These are phyloP conservation scores for Limnephilus auricula DNA, from an alignment of 2,888 invertebrate genomes.

Conservation along the genomic window DNA sequence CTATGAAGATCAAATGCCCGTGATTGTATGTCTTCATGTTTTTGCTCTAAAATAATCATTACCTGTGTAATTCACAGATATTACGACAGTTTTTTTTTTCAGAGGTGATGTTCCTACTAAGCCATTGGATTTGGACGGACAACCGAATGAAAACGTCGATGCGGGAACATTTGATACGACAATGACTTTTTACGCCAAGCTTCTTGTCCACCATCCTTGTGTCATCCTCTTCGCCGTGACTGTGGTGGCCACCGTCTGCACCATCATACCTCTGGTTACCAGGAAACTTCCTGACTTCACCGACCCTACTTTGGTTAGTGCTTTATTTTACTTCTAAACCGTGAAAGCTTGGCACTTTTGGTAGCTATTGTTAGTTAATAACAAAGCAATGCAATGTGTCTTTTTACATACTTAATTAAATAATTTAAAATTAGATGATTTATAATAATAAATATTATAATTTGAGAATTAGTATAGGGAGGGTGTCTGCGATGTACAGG, in stretches of 20 bases:
- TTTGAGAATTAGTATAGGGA: too few species aligned
- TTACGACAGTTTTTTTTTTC: slow-evolving; percentile 19
- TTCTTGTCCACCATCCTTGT: slow-evolving; percentile 76
- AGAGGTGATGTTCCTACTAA: slow-evolving; percentile 65
- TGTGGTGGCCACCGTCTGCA: slow-evolving; percentile 73
- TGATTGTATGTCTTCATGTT: neutral
- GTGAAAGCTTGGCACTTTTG: neutral
- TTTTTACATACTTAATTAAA: too few species aligned
- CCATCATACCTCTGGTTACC: slow-evolving; percentile 74
- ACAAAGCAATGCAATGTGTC: neutral
- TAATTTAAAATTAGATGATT: neutral
- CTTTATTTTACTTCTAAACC: neutral
- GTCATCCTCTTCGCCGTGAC: slow-evolving; percentile 73
- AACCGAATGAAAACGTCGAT: slow-evolving; percentile 51
- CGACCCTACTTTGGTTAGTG: slow-evolving; percentile 88
- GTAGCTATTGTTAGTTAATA: neutral
- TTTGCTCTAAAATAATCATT: neutral
- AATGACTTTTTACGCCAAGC: slow-evolving; percentile 76
- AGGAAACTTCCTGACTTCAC: slow-evolving; percentile 87
- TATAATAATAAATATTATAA: slow-evolving; percentile 4
- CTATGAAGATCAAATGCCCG: neutral
- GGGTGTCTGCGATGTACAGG: too few species aligned
- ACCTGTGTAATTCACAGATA: neutral
- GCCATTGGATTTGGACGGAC: slow-evolving; percentile 55
- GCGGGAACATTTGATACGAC: slow-evolving; percentile 71